Conservation (phyloP, 2,888 invertebrate species). For the Aleiodes testaceus region DNA sequence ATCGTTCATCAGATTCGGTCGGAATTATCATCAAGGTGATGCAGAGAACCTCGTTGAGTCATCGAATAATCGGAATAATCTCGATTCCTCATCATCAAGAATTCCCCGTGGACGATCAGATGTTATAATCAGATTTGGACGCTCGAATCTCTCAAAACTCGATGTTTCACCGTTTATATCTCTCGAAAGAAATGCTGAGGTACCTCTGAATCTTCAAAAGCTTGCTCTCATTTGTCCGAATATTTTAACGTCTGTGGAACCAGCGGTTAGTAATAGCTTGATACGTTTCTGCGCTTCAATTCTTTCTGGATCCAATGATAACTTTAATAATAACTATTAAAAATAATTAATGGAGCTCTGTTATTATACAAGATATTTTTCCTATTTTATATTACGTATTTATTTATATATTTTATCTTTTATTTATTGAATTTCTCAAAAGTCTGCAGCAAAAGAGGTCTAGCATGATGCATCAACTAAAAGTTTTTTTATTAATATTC, state of each 20-base stretch:
- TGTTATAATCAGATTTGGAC: slow-evolving; percentile 68
- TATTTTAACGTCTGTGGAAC: slow-evolving; percentile 14
- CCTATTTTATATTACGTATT: background rate
- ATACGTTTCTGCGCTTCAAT: slow-evolving; percentile 29
- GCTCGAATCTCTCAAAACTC: slow-evolving; percentile 50
- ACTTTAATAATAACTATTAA: slow-evolving; percentile 28
- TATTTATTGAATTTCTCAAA: slow-evolving; percentile 49
- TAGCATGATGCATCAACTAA: too few species aligned
- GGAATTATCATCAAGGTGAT: slow-evolving; percentile 42
- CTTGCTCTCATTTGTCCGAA: slow-evolving; percentile 25
- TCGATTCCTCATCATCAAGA: slow-evolving; percentile 44
- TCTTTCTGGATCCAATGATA: background rate
- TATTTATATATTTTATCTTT: slow-evolving; percentile 48
- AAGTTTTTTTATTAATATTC: slow-evolving; percentile 37
- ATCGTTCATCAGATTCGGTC: slow-evolving; percentile 61
- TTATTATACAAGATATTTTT: background rate
- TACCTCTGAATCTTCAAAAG: slow-evolving; percentile 22
- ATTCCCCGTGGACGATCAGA: slow-evolving; percentile 61
- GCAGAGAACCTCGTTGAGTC: slow-evolving; percentile 47
- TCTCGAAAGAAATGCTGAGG: slow-evolving; percentile 2
- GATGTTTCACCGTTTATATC: background rate
- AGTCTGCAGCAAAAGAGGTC: too few species aligned
- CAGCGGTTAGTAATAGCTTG: slow-evolving; percentile 7
- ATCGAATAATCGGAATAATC: slow-evolving; percentile 54
- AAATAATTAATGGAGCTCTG: background rate